Conservation (phyloP, 1,140 invertebrate genomes). For the Mylabris phalerata region DNA sequence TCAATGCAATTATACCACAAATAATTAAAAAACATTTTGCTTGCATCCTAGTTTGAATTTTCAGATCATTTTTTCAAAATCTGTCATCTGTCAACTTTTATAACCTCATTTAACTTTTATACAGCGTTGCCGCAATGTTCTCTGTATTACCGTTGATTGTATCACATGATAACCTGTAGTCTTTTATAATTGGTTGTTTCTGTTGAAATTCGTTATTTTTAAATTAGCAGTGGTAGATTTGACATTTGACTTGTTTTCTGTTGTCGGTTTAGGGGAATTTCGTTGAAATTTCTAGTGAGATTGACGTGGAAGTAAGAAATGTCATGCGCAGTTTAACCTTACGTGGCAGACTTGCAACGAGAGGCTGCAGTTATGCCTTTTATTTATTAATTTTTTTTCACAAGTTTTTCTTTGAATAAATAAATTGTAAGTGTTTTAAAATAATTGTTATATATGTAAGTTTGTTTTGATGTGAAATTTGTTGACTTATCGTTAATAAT, state of each 20-base stretch:
- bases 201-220: background rate
- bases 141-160: too few species aligned
- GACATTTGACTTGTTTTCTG: background rate
- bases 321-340: slow-evolving; percentile 51
- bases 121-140: too few species aligned
- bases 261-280: slow-evolving; percentile 1
- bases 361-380: slow-evolving; percentile 40
- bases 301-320: slow-evolving; percentile 41
- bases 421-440: slow-evolving; percentile 33
- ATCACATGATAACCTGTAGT: too few species aligned
- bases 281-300: slow-evolving; percentile 15
- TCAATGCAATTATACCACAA: slow-evolving; percentile 19
- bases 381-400: slow-evolving; percentile 39
- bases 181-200: too few species aligned
- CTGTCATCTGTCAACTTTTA: background rate
- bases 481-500: too few species aligned
- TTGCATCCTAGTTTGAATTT: slow-evolving; percentile 11
- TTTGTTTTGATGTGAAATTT: too few species aligned
- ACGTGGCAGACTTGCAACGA: slow-evolving; percentile 50
- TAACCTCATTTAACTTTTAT: too few species aligned
- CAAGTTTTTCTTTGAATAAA: slow-evolving; percentile 39
- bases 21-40: slow-evolving; percentile 20
- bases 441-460: too few species aligned
- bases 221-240: background rate
- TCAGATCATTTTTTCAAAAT: slow-evolving; percentile 1